These are phyloP conservation scores for Nephrotoma guestfalica DNA, from an alignment of 2,888 invertebrate genomes.

Conservation along the genomic window DNA sequence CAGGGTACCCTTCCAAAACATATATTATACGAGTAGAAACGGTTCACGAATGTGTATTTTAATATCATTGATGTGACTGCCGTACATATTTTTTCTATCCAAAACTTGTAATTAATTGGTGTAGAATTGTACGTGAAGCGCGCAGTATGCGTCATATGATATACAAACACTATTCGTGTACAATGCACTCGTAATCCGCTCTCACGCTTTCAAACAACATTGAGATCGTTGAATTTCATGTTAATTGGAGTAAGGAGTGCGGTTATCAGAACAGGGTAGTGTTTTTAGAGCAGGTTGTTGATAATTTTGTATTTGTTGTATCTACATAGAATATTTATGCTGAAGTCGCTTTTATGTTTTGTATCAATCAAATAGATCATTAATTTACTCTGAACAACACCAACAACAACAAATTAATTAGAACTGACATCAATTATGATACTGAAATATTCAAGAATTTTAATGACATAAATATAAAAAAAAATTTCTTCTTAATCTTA, in stretches of 20 bases:
- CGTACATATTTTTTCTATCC: neutral
- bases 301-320: too few species aligned
- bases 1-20: neutral
- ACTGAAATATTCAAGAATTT: neutral
- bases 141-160: neutral
- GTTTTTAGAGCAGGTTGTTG: neutral
- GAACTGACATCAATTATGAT: neutral
- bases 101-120: neutral
- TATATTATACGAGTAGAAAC: too few species aligned
- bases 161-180: neutral
- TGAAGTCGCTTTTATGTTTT: neutral
- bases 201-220: neutral
- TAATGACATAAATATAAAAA: neutral
- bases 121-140: neutral
- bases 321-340: too few species aligned
- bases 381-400: neutral
- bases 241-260: neutral
- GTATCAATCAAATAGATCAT: neutral
- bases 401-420: neutral
- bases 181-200: neutral
- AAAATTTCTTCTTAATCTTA: neutral
- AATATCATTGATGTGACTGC: neutral
- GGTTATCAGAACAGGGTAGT: neutral
- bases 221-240: neutral
- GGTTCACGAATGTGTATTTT: neutral